A percentile compares a stretch with the other conserved stretches of the same genome.
phyloP scores from a whole-genome alignment of 2,888 invertebrate genomes.

The Bruchidius siliquastri region DNA sequence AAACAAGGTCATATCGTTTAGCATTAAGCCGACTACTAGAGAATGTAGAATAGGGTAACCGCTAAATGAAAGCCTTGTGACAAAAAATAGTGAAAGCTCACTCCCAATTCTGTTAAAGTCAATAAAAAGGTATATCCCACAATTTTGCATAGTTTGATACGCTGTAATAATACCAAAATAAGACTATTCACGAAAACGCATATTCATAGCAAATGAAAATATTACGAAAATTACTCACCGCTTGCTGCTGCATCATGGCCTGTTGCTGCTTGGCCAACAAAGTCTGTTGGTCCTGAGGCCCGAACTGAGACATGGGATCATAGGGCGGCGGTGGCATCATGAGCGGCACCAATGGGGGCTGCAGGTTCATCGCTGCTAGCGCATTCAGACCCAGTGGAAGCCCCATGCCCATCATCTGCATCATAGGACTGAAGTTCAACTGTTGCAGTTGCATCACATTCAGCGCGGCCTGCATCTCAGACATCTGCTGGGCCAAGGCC shows the following conservation, averaged over 20 bases:
- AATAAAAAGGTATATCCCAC: too few species aligned
- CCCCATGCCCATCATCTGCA: conserved; percentile 83
- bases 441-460: conserved; percentile 81
- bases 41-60: too few species aligned
- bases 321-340: conserved; percentile 83
- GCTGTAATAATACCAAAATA: too few species aligned
- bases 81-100: too few species aligned
- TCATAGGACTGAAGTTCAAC: conserved; percentile 85
- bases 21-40: too few species aligned
- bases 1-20: too few species aligned
- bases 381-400: conserved; percentile 76
- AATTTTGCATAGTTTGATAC: too few species aligned
- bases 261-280: conserved; percentile 71
- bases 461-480: conserved; percentile 79
- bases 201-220: too few species aligned
- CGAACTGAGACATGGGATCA: conserved; percentile 62
- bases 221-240: conserved; percentile 47
- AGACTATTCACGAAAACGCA: too few species aligned
- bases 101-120: too few species aligned
- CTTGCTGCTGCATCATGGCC: conserved; percentile 65
- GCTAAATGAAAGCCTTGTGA: too few species aligned
- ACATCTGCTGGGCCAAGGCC: conserved; percentile 69
- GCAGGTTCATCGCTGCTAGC: conserved; percentile 90
- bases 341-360: conserved; percentile 84
- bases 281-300: conserved; percentile 49